Base-by-base conservation (phyloP, 2,113 vertebrate genomes). In the Oriolus oriolus region DNA sequence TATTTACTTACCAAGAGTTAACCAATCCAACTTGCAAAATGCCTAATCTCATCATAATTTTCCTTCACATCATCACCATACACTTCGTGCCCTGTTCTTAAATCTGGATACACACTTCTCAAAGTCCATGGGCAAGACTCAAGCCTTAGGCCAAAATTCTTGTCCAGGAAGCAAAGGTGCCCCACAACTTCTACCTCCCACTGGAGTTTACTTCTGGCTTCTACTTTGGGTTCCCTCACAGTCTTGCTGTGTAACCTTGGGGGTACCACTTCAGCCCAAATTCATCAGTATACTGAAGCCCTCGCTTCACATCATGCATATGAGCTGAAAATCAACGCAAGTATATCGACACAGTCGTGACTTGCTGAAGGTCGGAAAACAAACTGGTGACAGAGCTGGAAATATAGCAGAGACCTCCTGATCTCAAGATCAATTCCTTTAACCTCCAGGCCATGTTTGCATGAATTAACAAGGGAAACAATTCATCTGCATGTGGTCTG, bases 401-500 rank as follows among this genome's bases (percentile, higher is more conserved):
- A 94, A 87, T 47, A 73, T 42, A 89, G 64, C 37, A 88, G 45
- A 90, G 69, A 92, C 89, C 60, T 93, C 64, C n/a, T 2, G 45
- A 90, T 89, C 76, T 90, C 41, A 42, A 41, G 76, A 93, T 90
- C 90, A 88, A 44, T 87, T 84, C 31, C 61, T 84, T 95, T 95
- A 92, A 95, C 80, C 90, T 90, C 53, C 52, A 79, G 80, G 74
- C 60, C 86, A 93, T 0, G 1, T 84, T 54, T 86, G 89, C 76
- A 73, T 68, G 65, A 95, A 93, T 95, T 89, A 94, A 47, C 77
- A 76, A 60, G 89, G 64, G 89, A 94, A 96, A 94, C 53, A 93
- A 95, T 94, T 92, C 85, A 94, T 96, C 83, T 84, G 73, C 68
- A 81, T 89, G 80, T 68, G 71, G 83, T 90, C 90, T 90, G 92